Conservation (phyloP, 2,113 vertebrate species). For the Ciconia stormi region DNA sequence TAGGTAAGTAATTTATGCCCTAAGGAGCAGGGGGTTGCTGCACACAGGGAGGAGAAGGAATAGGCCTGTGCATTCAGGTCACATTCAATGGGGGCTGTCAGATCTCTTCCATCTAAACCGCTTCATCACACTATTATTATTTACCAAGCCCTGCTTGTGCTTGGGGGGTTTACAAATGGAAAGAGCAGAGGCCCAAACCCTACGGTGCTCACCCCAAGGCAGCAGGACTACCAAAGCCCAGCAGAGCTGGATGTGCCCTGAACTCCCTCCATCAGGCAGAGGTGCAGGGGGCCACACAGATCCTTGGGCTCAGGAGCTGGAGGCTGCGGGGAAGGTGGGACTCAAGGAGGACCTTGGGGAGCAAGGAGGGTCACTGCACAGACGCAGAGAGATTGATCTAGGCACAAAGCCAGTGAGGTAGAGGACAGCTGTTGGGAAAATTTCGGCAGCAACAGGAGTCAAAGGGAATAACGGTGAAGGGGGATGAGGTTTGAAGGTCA, state of each 20-base stretch:
- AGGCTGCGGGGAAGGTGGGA: neutral
- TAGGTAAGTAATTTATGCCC: constrained; percentile 39
- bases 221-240: neutral
- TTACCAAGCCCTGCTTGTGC: neutral
- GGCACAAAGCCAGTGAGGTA: neutral
- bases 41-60: neutral
- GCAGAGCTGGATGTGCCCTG: neutral
- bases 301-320: neutral
- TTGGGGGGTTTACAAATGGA: neutral
- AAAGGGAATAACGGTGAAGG: neutral
- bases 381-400: neutral
- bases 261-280: neutral
- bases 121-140: neutral
- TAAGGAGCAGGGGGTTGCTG: neutral
- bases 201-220: fast-evolving
- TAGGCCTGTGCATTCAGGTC: constrained; percentile 3
- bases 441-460: neutral
- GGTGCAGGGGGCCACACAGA: neutral
- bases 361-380: neutral
- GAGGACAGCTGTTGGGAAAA: constrained; percentile 37
- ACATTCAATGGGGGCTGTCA: constrained; percentile 28
- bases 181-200: neutral
- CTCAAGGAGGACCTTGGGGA: neutral
- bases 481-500: constrained; percentile 15
- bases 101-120: neutral